phyloP scores from a whole-genome alignment of 1,140 invertebrate genomes.

The Trachymyrmex septentrionalis region DNA sequence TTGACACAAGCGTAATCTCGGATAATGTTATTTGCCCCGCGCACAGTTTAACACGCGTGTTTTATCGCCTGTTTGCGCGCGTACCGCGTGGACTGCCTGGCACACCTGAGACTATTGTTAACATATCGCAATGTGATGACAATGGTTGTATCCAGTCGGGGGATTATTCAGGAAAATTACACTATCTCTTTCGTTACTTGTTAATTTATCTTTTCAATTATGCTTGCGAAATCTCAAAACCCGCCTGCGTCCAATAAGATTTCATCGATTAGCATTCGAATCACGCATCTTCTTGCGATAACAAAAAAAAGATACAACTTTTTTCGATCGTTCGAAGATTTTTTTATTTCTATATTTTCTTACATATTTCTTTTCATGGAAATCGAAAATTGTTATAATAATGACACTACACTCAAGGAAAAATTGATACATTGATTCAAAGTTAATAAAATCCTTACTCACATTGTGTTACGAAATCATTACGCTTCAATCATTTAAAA shows the following conservation, averaged over 20 bases:
- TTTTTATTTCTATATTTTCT: too few relatives aligned
- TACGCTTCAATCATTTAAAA: too few relatives aligned
- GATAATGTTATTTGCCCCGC: conserved; percentile 70
- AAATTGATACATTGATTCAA: too few relatives aligned
- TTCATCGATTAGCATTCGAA: conserved; percentile 7
- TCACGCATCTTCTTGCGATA: background rate
- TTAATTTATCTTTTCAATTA: conserved; percentile 12
- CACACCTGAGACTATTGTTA: conserved; percentile 77
- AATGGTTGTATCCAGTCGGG: conserved; percentile 17
- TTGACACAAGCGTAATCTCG: conserved; percentile 71
- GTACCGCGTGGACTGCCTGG: conserved; percentile 39
- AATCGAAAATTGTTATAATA: too few relatives aligned
- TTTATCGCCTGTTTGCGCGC: conserved; percentile 74
- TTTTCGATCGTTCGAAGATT: too few relatives aligned
- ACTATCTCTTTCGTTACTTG: background rate
- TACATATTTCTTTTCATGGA: too few relatives aligned
- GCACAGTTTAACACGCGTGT: conserved; percentile 64
- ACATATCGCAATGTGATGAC: conserved; percentile 27
- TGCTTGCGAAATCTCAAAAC: background rate
- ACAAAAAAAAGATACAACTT: too few relatives aligned
- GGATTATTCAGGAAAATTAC: conserved; percentile 24
- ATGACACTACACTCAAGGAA: too few relatives aligned
- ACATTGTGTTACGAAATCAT: too few relatives aligned
- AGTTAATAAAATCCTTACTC: too few relatives aligned
- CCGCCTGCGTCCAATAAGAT: background rate